These are phyloP conservation scores for Leucoraja ocellata DNA, from an alignment of 2,797 vertebrate genomes.

Conservation along the genomic window DNA sequence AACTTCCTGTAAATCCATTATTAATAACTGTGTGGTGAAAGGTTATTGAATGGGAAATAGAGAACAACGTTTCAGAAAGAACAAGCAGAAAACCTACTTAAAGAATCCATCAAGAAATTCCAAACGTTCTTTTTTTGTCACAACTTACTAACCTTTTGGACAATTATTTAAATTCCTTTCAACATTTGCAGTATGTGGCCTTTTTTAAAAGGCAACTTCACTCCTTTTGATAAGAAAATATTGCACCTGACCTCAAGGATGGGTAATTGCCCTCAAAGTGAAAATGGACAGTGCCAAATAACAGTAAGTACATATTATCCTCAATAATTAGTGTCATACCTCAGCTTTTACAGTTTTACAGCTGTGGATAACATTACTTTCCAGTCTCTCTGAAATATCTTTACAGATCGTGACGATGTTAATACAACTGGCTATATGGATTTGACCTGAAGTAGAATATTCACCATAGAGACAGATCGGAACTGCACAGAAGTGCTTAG, in stretches of 20 bases:
- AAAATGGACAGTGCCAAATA: slow-evolving; percentile 1
- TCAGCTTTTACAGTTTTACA: slow-evolving; percentile 61
- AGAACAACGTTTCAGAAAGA: background rate
- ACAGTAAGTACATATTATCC: slow-evolving; percentile 46
- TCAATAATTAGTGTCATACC: slow-evolving; percentile 55
- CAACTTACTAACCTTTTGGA: background rate
- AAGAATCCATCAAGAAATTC: background rate
- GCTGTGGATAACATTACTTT: slow-evolving; percentile 65
- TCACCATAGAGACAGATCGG: slow-evolving; percentile 61
- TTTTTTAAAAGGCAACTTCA: slow-evolving; percentile 18
- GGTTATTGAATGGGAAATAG: background rate
- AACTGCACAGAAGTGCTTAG: slow-evolving; percentile 53
- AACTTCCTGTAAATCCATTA: background rate
- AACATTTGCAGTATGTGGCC: background rate
- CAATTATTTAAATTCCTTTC: slow-evolving; percentile 33
- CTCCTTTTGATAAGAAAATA: slow-evolving; percentile 31
- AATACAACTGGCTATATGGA: slow-evolving; percentile 62
- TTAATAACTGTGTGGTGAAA: background rate
- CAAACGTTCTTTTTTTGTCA: slow-evolving; percentile 2
- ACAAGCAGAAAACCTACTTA: background rate
- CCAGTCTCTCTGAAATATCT: slow-evolving; percentile 66
- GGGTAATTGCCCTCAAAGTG: slow-evolving; percentile 10
- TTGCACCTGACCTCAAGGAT: background rate
- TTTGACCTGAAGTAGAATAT: slow-evolving; percentile 69
- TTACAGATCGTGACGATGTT: slow-evolving; percentile 71